Evolutionary conservation across 2,888 invertebrate species (phyloP).

Genomic region (Sarcophaga subvicina): DNA sequence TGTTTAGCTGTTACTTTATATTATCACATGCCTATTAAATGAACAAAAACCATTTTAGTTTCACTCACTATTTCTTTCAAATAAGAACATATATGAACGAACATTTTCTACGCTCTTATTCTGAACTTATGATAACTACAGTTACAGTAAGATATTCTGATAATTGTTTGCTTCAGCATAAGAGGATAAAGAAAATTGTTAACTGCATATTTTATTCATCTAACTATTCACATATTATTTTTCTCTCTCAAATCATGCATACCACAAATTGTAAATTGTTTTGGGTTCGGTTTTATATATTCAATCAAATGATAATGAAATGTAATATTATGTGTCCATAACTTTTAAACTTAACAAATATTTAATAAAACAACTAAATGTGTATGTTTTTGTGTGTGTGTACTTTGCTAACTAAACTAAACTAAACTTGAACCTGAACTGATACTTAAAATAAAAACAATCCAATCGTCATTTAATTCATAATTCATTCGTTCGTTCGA

Average conservation of each 20-base stretch:
- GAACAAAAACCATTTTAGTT: not conserved
- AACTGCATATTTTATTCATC: constrained; percentile 47
- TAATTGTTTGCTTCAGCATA: constrained; percentile 8
- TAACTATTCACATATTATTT: constrained; percentile 62
- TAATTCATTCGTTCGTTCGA: constrained; percentile 20
- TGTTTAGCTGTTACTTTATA: constrained; percentile 6
- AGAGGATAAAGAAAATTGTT: constrained; percentile 18
- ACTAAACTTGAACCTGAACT: constrained; percentile 34
- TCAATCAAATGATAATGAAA: constrained; percentile 24
- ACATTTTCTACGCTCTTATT: constrained; percentile 16
- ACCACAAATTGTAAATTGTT: constrained; percentile 66
- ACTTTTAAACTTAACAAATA: not conserved
- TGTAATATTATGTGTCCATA: constrained; percentile 24
- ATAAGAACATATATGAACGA: constrained; percentile 1
- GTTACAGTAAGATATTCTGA: not conserved
- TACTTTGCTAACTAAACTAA: constrained; percentile 30
- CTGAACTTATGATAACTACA: not conserved
- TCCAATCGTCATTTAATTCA: not conserved
- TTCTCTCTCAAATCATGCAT: constrained; percentile 65
- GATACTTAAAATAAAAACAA: constrained; percentile 27
- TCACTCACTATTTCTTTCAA: constrained; percentile 10
- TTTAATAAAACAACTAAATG: not conserved
- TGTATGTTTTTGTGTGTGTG: not conserved
- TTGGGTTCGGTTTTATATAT: constrained; percentile 63
- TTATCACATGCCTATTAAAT: not conserved